Percentiles rank a stretch among this genome's conserved stretches.
phyloP scores from a whole-genome alignment of 1,140 invertebrate genomes.

The Drosophila sp. region DNA sequence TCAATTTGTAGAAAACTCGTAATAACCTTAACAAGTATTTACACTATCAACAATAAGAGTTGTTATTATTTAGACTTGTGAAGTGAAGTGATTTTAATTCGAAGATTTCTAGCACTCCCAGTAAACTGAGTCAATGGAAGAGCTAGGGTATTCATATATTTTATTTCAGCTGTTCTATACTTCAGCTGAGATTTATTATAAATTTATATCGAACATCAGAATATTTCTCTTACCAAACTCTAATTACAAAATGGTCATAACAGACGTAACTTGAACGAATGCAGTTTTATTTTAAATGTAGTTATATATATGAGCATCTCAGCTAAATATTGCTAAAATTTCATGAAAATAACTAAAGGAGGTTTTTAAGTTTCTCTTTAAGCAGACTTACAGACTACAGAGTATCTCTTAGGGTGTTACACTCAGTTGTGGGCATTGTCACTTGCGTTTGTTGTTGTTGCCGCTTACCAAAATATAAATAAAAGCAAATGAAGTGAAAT shows the following conservation, averaged over 20 bases:
- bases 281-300: too few relatives aligned
- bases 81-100: too few relatives aligned
- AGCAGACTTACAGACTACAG: background rate
- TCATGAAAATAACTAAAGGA: too few relatives aligned
- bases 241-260: too few relatives aligned
- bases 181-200: background rate
- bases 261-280: too few relatives aligned
- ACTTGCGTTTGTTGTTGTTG: background rate
- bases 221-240: background rate
- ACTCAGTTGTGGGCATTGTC: background rate
- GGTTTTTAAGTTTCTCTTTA: background rate
- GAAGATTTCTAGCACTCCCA: background rate
- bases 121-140: background rate
- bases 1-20: background rate
- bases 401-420: background rate
- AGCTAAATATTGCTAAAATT: too few relatives aligned
- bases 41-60: too few relatives aligned
- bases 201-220: background rate
- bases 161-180: background rate
- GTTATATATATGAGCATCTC: too few relatives aligned
- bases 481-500: conserved; percentile 77
- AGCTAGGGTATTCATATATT: background rate
- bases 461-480: conserved; percentile 69
- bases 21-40: too few relatives aligned
- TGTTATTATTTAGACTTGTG: background rate